Percentiles rank a stretch among this genome's conserved stretches.
phyloP scores from a whole-genome alignment of 2,113 vertebrate genomes.

The Ahaetulla prasina region DNA sequence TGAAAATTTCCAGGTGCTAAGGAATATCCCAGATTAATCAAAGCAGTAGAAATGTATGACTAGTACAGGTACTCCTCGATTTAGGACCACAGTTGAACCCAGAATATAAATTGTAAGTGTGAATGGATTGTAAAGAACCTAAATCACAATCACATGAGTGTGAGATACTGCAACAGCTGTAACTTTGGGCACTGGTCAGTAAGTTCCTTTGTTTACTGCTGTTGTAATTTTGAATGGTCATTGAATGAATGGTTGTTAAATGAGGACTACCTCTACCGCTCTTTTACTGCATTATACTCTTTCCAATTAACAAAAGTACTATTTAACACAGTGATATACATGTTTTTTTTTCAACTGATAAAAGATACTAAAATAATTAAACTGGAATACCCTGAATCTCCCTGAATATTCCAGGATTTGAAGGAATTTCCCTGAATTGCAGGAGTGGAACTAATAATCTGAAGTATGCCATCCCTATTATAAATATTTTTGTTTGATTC shows the following conservation, averaged over 20 bases:
- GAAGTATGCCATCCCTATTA: background rate
- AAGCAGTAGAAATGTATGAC: background rate
- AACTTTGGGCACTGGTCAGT: background rate
- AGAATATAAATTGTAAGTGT: no score
- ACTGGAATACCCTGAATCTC: background rate
- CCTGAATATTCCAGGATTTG: background rate
- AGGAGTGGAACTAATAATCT: background rate
- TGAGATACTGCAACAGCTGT: background rate
- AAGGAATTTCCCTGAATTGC: background rate
- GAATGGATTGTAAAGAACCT: background rate
- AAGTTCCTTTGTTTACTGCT: background rate
- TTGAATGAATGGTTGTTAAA: background rate
- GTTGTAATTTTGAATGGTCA: background rate
- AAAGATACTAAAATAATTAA: background rate
- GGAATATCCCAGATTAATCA: background rate
- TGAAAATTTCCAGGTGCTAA: background rate
- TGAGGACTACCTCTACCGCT: background rate
- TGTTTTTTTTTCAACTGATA: background rate
- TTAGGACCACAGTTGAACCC: no score
- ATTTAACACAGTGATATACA: background rate
- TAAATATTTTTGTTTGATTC: background rate
- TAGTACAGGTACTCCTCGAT: background rate
- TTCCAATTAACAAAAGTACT: background rate
- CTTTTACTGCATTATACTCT: background rate
- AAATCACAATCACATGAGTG: background rate